These are phyloP conservation scores for Mystacornis crossleyi DNA, from an alignment of 2,113 vertebrate species.

Conservation along the genomic window DNA sequence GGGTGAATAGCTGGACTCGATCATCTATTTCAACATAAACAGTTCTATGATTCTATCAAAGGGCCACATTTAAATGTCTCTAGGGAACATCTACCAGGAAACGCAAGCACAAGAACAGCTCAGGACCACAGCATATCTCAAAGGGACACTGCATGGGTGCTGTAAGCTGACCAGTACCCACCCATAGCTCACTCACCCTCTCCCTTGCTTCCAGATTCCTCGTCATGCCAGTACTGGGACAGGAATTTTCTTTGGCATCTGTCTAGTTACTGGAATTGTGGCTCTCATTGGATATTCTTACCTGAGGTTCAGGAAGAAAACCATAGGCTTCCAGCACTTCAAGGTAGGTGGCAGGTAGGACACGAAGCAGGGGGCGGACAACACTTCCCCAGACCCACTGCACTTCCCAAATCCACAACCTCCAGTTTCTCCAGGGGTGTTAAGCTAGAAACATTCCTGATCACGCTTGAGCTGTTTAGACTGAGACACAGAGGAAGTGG, in stretches of 20 bases:
- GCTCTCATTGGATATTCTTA: conserved; percentile 82
- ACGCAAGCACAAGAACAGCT: background rate
- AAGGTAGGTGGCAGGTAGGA: conserved; percentile 73
- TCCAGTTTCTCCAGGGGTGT: background rate
- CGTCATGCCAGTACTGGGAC: conserved; percentile 76
- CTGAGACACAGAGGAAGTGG: background rate
- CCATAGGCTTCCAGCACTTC: conserved; percentile 85
- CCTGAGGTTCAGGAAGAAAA: conserved; percentile 79
- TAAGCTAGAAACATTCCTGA: background rate
- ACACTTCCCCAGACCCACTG: too few relatives aligned
- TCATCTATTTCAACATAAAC: background rate
- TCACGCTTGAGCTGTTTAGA: background rate
- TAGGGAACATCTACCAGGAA: background rate
- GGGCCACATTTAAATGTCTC: background rate
- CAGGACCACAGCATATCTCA: background rate
- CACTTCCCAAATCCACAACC: background rate
- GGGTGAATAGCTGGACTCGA: background rate
- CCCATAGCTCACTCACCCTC: background rate
- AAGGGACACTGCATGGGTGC: background rate
- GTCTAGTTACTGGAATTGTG: conserved; percentile 63
- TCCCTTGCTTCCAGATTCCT: conserved; percentile 45
- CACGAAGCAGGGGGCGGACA: rapidly evolving
- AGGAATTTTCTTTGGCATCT: conserved; percentile 80
- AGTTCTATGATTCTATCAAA: background rate
- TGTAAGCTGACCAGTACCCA: background rate